phyloP scores from a whole-genome alignment of 2,888 invertebrate species.

The Caenorhabditis sp. region DNA sequence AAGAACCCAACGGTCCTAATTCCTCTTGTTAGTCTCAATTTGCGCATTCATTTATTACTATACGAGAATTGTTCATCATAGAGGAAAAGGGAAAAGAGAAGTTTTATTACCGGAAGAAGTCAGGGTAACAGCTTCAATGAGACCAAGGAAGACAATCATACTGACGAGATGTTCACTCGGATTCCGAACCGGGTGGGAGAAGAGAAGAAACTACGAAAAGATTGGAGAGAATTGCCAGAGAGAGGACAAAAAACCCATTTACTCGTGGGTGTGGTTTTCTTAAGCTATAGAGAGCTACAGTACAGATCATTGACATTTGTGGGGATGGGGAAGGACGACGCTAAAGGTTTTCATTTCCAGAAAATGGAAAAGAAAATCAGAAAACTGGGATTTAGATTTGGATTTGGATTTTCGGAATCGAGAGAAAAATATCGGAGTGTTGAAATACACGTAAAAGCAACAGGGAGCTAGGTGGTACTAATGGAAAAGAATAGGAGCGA shows the following conservation, averaged over 20 bases:
- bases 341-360: not conserved
- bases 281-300: constrained; percentile 17
- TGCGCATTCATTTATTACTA: constrained; percentile 14
- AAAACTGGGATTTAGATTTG: too few relatives aligned
- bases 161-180: constrained; percentile 25
- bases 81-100: not conserved
- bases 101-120: constrained; percentile 9
- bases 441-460: constrained; percentile 39
- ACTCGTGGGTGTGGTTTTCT: constrained; percentile 34
- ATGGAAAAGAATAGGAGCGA: constrained; percentile 14
- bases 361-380: constrained; percentile 3
- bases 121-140: constrained; percentile 5
- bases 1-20: not conserved
- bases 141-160: not conserved
- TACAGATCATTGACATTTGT: constrained; percentile 16
- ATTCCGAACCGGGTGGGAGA: constrained; percentile 6
- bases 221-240: not conserved
- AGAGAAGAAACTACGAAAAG: constrained; percentile 4
- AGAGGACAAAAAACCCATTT: constrained; percentile 25
- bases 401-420: not conserved
- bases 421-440: constrained; percentile 1
- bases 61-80: constrained; percentile 14
- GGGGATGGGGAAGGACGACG: not conserved
- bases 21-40: not conserved
- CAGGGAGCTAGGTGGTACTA: constrained; percentile 32